Evolutionary conservation across 2,888 invertebrate genomes (phyloP).

Genomic region (Thymelicus lineola): DNA sequence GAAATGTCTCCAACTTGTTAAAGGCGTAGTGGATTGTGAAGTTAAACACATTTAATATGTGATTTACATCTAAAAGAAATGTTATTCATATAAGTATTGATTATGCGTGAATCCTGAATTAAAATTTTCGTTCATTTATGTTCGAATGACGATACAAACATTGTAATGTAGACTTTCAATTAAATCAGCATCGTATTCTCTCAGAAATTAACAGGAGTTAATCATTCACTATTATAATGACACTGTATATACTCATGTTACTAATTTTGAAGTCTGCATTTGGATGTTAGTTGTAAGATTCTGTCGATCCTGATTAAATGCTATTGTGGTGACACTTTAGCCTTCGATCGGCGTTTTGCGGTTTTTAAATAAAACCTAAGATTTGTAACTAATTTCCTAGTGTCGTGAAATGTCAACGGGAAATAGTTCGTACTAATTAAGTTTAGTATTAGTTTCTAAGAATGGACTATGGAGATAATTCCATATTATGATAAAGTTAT

Average conservation of each 20-base stretch:
- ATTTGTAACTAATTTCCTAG: conserved; percentile 21
- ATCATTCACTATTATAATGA: neutral
- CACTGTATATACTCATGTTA: neutral
- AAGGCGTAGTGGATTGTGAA: neutral
- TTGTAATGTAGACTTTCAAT: too few species aligned
- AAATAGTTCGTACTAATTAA: conserved; percentile 42
- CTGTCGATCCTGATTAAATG: neutral
- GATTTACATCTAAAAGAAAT: neutral
- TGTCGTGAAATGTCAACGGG: conserved; percentile 30
- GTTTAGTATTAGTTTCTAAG: conserved; percentile 36
- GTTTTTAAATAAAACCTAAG: conserved; percentile 21
- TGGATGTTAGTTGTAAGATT: neutral
- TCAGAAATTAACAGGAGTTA: neutral
- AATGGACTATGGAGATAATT: conserved; percentile 27
- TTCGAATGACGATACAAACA: too few species aligned
- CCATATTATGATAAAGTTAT: conserved; percentile 27
- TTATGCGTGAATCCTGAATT: too few species aligned
- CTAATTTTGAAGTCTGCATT: conserved; percentile 1
- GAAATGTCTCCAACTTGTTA: neutral
- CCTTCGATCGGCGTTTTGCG: neutral
- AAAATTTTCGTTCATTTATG: too few species aligned
- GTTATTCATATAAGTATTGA: too few species aligned
- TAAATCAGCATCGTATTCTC: neutral
- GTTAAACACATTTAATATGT: neutral
- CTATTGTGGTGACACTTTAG: neutral